These are phyloP conservation scores for Sarcophilus harrisii DNA, from an alignment of 2,797 vertebrate genomes.

Conservation along the genomic window DNA sequence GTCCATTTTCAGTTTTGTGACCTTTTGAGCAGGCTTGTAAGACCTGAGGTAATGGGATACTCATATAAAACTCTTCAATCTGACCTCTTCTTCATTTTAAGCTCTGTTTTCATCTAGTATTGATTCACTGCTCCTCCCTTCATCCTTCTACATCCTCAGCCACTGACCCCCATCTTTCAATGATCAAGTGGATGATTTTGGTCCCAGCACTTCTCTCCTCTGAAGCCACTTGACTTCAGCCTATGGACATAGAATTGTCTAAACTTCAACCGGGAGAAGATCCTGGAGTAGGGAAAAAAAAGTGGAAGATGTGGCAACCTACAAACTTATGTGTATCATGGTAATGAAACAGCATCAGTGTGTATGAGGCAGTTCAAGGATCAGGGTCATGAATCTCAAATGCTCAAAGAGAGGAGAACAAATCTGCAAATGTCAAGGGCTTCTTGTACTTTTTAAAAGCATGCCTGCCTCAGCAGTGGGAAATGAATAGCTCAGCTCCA, in stretches of 20 bases:
- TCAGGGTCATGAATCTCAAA: background rate
- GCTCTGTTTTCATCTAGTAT: background rate
- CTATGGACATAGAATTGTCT: background rate
- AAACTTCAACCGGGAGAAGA: background rate
- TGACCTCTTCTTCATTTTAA: background rate
- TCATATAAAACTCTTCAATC: background rate
- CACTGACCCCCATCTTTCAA: background rate
- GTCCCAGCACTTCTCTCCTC: background rate
- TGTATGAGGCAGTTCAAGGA: background rate
- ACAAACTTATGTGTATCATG: background rate
- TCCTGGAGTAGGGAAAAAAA: background rate
- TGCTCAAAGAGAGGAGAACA: background rate
- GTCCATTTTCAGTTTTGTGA: background rate
- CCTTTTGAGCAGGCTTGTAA: background rate
- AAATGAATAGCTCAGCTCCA: fast-evolving
- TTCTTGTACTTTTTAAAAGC: background rate
- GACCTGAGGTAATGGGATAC: background rate
- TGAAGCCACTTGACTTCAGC: background rate
- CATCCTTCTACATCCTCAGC: background rate
- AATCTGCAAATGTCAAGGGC: background rate
- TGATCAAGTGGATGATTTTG: background rate
- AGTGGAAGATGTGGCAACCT: background rate
- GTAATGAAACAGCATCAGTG: background rate
- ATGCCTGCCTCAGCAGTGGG: background rate
- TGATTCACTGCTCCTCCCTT: background rate